phyloP scores from a whole-genome alignment of 2,888 invertebrate genomes.

The Lordiphosa andalusiaca region DNA sequence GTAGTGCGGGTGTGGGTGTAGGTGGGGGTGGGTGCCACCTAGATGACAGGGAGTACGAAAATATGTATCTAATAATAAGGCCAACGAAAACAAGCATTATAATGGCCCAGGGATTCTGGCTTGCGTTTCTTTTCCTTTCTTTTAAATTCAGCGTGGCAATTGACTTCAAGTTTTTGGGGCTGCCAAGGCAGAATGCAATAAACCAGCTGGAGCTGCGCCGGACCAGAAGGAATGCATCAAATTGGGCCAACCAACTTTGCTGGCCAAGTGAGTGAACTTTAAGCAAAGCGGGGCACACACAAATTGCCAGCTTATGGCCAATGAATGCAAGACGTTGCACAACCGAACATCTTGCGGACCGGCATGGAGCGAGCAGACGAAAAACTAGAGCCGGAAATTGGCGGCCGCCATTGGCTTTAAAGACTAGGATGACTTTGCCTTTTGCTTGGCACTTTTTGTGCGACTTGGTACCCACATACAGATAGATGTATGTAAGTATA shows the following conservation, averaged over 20 bases:
- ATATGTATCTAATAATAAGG: conserved; percentile 61
- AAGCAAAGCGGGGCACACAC: conserved; percentile 50
- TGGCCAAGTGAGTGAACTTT: conserved; percentile 47
- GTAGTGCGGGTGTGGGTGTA: neutral
- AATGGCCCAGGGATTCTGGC: conserved; percentile 45
- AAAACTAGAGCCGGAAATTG: conserved; percentile 57
- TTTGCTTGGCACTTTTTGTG: conserved; percentile 55
- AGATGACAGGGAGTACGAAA: conserved; percentile 62
- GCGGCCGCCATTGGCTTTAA: conserved; percentile 68
- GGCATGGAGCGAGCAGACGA: conserved; percentile 9
- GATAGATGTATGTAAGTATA: neutral
- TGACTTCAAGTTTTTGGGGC: conserved; percentile 48
- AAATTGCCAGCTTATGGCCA: conserved; percentile 68
- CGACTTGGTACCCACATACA: conserved; percentile 16
- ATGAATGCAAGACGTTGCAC: conserved; percentile 69
- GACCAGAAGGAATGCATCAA: conserved; percentile 46
- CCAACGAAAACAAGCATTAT: conserved; percentile 59
- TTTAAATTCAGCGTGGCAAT: conserved; percentile 54
- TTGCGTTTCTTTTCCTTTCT: conserved; percentile 13
- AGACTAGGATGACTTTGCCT: conserved; percentile 69
- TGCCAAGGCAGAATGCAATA: conserved; percentile 53
- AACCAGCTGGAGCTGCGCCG: conserved; percentile 30
- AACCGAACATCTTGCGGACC: conserved; percentile 19
- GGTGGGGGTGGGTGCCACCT: conserved; percentile 10
- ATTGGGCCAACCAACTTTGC: conserved; percentile 59